These are phyloP conservation scores for Nycteola revayana DNA, from an alignment of 2,888 invertebrate species.

Conservation along the genomic window DNA sequence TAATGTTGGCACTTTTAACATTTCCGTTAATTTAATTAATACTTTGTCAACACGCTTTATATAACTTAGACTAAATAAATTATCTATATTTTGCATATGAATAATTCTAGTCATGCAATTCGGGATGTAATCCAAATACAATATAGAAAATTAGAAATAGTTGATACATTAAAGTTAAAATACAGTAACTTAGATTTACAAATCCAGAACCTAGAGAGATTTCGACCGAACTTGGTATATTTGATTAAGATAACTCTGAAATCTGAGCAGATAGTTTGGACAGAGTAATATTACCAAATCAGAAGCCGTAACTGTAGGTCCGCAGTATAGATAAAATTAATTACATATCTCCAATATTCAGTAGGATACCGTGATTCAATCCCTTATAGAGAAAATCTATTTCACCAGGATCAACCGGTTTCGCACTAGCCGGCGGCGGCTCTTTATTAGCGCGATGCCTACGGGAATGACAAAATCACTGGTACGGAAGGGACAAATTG, in stretches of 20 bases:
- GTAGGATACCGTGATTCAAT: conserved; percentile 31
- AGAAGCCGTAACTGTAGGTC: conserved; percentile 25
- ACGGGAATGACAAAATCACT: conserved; percentile 57
- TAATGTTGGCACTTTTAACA: too few relatives aligned
- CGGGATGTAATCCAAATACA: too few relatives aligned
- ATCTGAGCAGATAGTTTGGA: conserved; percentile 27
- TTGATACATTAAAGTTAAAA: too few relatives aligned
- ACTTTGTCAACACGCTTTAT: too few relatives aligned
- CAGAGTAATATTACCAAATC: conserved; percentile 33
- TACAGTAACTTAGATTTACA: too few relatives aligned
- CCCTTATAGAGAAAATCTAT: conserved; percentile 45
- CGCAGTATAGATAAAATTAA: conserved; percentile 36
- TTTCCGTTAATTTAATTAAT: too few relatives aligned
- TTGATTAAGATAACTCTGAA: conserved; percentile 28
- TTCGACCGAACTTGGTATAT: conserved; percentile 10
- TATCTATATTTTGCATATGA: too few relatives aligned
- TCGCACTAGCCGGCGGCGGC: conserved; percentile 32
- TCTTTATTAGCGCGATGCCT: conserved; percentile 49
- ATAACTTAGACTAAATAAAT: too few relatives aligned
- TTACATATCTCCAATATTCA: conserved; percentile 42
- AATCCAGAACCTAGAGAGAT: neutral
- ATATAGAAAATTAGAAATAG: too few relatives aligned
- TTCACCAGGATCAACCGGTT: conserved; percentile 41
- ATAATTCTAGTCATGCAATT: too few relatives aligned
- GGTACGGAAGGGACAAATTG: conserved; percentile 72